Conservation (phyloP, 2,888 invertebrate species). For the Exephanes ischioxanthus region DNA sequence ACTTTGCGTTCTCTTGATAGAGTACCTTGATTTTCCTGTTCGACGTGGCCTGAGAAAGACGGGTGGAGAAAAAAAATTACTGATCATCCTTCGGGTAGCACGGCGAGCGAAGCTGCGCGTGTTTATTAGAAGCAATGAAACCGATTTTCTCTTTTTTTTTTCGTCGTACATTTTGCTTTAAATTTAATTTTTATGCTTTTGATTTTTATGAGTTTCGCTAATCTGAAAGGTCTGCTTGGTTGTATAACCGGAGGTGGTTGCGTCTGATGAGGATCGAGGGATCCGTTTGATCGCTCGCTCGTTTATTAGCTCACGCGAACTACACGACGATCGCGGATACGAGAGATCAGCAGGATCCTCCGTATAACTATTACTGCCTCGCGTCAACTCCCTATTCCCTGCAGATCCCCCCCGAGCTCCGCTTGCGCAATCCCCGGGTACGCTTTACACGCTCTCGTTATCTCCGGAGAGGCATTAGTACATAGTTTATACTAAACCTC, state of each 20-base stretch:
- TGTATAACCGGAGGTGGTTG: conserved; percentile 26
- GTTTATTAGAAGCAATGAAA: conserved; percentile 6
- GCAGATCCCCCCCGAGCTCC: conserved; percentile 41
- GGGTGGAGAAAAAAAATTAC: neutral
- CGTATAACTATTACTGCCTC: conserved; percentile 57
- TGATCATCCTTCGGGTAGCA: neutral
- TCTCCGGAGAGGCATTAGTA: conserved; percentile 64
- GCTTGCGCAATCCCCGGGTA: conserved; percentile 61
- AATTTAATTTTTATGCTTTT: neutral
- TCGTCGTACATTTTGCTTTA: conserved; percentile 6
- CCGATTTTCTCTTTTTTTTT: neutral
- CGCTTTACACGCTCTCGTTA: conserved; percentile 65
- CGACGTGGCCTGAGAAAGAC: conserved; percentile 9
- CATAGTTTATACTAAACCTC: conserved; percentile 55
- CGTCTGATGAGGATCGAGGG: conserved; percentile 46
- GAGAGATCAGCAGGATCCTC: conserved; percentile 65
- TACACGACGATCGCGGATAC: conserved; percentile 51
- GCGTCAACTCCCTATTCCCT: conserved; percentile 47
- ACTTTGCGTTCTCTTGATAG: conserved; percentile 51
- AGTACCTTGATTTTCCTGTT: conserved; percentile 63
- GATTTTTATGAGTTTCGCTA: conserved; percentile 10
- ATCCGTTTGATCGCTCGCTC: conserved; percentile 57
- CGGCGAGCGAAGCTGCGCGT: neutral
- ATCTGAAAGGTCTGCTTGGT: conserved; percentile 30
- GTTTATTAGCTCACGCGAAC: conserved; percentile 63